A percentile compares a stretch with the other conserved stretches of the same genome.
Evolutionary conservation across 2,797 vertebrate genomes (phyloP).

Genomic region (Stomatorhinus walkeri): DNA sequence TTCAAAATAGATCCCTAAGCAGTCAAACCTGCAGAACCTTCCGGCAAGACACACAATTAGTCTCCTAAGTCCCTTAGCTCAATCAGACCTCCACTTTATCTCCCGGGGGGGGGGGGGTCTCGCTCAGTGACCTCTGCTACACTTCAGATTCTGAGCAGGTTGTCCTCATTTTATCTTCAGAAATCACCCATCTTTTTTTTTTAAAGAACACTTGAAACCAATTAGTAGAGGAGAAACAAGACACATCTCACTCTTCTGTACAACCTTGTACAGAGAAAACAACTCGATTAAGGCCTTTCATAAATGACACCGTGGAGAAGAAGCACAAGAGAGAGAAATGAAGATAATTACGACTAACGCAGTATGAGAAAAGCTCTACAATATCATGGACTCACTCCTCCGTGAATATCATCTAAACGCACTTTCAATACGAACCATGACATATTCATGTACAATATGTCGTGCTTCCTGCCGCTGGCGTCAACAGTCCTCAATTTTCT

Average conservation of each 20-base stretch:
- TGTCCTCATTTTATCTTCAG: background rate
- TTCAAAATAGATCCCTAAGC: background rate
- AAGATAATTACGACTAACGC: background rate
- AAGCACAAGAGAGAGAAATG: background rate
- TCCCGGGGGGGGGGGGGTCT: background rate
- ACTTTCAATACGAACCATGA: background rate
- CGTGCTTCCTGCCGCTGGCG: background rate
- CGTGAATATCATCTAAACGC: background rate
- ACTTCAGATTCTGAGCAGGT: background rate
- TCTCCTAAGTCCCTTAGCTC: no score
- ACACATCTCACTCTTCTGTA: background rate
- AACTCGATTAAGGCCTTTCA: background rate
- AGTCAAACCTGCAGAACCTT: background rate
- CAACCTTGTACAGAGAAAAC: background rate
- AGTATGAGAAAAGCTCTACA: background rate
- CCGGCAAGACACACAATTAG: background rate
- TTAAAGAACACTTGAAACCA: slow-evolving; percentile 3
- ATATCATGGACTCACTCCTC: background rate
- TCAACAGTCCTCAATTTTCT: background rate
- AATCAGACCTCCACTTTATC: background rate
- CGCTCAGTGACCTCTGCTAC: background rate
- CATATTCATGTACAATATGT: background rate
- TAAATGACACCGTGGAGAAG: background rate
- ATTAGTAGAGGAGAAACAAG: background rate
- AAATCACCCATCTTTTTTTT: background rate